Evolutionary conservation across 2,113 vertebrate genomes (phyloP), one percentile per base, ranked within the genome.

Genomic region (Irena cyanogastra): DNA sequence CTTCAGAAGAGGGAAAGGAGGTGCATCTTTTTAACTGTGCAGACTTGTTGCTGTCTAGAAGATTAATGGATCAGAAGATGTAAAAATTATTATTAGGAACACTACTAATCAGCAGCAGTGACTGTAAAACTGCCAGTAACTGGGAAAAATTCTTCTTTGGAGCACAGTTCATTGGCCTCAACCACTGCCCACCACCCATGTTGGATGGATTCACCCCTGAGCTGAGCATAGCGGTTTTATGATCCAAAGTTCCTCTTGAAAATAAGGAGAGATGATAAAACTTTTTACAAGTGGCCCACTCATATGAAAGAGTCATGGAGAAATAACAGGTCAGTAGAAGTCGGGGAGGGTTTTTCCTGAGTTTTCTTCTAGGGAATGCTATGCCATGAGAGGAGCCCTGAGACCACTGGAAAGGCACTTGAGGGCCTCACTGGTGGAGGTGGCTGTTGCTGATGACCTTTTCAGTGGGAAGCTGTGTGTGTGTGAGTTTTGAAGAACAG

Each of bases 131-230:
- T 66, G 71, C 21, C 50, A 24, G 21, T 66, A 63, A 54, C 16
- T 47, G 71, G 42, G 61, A 44, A 1, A 5, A 61, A 50, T 80
- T 61, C 85, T 57, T 41, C 79, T 80, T 54, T 49, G 72, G 27
- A 70, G 45, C 1, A 1, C 2, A 5, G 20, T 42, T 16, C 4
- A 0, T 26, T 57, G 52, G n/a, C 54, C 66, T 54, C 50, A 35
- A 53, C 23, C 42, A 28, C 45, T 49, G 27, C 13, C 42, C 7
- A 16, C 31, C 37, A 37, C 26, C 9, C 33, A 23, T 0, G 0
- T 8, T 50, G 22, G n/a, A 41, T 31, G 49, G 53, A 81, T 64
- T 90, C 22, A 21, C 28, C 14, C 19, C 53, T 41, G 74, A 92
- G 56, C 78, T 60, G 49, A 72, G 78, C 66, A 63, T 2, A 4